phyloP scores from a whole-genome alignment of 2,797 vertebrate species.

The Pangasius djambal region DNA sequence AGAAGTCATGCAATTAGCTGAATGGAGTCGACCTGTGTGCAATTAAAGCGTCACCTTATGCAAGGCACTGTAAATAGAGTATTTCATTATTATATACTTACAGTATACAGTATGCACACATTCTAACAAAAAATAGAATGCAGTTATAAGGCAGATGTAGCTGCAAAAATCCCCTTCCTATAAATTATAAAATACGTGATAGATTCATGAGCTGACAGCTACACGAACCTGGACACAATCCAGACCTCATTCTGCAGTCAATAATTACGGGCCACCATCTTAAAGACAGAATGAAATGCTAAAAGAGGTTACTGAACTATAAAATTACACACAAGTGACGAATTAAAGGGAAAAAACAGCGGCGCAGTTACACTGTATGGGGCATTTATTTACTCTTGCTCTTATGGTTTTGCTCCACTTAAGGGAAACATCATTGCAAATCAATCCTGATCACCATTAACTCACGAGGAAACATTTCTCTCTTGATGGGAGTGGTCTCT shows the following conservation, averaged over 20 bases:
- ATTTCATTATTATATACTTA: background rate
- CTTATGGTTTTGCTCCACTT: too few species aligned
- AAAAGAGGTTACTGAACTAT: too few species aligned
- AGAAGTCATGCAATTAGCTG: background rate
- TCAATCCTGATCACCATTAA: too few species aligned
- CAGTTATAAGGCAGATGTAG: too few species aligned
- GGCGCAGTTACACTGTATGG: too few species aligned
- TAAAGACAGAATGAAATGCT: too few species aligned
- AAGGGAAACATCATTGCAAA: too few species aligned
- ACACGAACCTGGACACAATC: background rate
- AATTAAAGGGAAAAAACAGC: background rate
- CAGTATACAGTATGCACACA: background rate
- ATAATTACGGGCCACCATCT: too few species aligned
- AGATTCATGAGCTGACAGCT: background rate
- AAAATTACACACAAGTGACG: background rate
- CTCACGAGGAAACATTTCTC: background rate
- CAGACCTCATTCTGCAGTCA: background rate
- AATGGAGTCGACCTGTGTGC: background rate
- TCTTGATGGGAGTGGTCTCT: background rate
- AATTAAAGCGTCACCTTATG: background rate
- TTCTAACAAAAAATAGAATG: too few species aligned
- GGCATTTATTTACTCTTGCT: background rate
- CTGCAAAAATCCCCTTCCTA: too few species aligned
- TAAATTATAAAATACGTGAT: too few species aligned
- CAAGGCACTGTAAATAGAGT: too few species aligned